Percentiles rank a stretch among this genome's conserved stretches.
These are phyloP conservation scores for Stegana nigrithorax DNA, from an alignment of 2,888 invertebrate species.

Conservation along the genomic window DNA sequence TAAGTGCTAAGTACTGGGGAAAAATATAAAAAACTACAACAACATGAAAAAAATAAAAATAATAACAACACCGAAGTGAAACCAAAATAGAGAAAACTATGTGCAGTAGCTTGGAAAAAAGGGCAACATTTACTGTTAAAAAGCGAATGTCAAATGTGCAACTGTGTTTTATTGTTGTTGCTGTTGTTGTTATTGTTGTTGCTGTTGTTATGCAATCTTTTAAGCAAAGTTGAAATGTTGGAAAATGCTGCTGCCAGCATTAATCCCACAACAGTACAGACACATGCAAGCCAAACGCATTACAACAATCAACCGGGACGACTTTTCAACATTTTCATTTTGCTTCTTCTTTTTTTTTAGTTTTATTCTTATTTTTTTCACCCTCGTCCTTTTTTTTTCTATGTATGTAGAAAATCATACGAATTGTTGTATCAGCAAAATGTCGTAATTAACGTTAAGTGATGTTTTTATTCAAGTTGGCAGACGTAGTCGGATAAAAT, in stretches of 20 bases:
- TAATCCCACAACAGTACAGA: constrained; percentile 5
- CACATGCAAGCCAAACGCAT: background rate
- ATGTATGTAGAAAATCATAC: constrained; percentile 34
- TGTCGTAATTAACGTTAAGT: constrained; percentile 53
- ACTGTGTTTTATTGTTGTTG: constrained; percentile 25
- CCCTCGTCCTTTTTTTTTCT: background rate
- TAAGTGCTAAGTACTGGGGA: background rate
- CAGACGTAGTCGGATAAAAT: background rate
- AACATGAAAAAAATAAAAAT: constrained; percentile 24
- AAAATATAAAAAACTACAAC: background rate
- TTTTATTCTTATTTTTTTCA: background rate
- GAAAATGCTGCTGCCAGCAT: constrained; percentile 34
- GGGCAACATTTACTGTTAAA: background rate
- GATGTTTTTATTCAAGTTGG: constrained; percentile 33
- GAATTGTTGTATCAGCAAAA: constrained; percentile 37
- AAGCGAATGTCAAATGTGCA: constrained; percentile 55
- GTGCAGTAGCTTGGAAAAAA: background rate
- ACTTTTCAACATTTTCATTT: background rate
- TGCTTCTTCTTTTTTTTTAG: background rate
- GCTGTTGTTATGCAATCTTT: constrained; percentile 18
- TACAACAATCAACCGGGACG: no score
- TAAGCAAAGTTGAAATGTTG: constrained; percentile 26
- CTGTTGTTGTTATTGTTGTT: constrained; percentile 28
- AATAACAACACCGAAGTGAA: constrained; percentile 19
- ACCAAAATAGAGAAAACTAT: no score